Base-by-base conservation (phyloP, 2,113 vertebrate genomes). In the Budorcas taxicolor region DNA sequence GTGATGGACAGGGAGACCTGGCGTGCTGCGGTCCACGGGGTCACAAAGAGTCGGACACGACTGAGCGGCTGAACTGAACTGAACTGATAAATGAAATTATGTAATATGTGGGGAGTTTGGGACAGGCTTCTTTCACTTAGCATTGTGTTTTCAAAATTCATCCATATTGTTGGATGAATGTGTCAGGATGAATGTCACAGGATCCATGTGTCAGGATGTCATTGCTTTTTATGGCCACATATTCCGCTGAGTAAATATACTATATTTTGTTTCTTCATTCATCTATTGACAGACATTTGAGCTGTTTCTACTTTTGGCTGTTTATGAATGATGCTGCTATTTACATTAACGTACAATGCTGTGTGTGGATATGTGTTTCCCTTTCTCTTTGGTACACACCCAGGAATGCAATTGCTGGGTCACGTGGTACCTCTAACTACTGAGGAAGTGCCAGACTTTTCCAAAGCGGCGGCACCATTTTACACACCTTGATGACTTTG, bases 11-110 rank as follows among this genome's bases (percentile, higher is more conserved):
- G 10, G 2, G n/a, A 71, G 5, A 11, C 10, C n/a, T 71, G 67
- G n/a, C 0, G 9, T 71, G 64, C 64, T 71, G n/a, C 0, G 0
- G n/a, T 71, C 64, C 64, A 36, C 11, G 1, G 67, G 67, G 19
- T 71, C n/a, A 23, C 3, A 1, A 23, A 71, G n/a, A 71, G n/a
- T 71, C 1, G 0, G 67, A 71, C n/a, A 71, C 0, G 5, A 71
- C 67, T 71, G 67, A 71, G 67, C 0, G 9, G 36, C n/a, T 71
- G 19, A 40, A 71, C n/a, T 67, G 62, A 67, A 67, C 62, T 71
- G 67, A 71, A 71, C n/a, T 71, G 64, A 71, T 52, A 19, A 76
- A 19, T 45, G 17, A 45, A 76, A 62, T 45, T 33, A 25, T 43
- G 5, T 2, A 60, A 7, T 21, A 5, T 6, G 6, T 58, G 31